phyloP scores from a whole-genome alignment of 2,888 invertebrate species.

The Aelia acuminata region DNA sequence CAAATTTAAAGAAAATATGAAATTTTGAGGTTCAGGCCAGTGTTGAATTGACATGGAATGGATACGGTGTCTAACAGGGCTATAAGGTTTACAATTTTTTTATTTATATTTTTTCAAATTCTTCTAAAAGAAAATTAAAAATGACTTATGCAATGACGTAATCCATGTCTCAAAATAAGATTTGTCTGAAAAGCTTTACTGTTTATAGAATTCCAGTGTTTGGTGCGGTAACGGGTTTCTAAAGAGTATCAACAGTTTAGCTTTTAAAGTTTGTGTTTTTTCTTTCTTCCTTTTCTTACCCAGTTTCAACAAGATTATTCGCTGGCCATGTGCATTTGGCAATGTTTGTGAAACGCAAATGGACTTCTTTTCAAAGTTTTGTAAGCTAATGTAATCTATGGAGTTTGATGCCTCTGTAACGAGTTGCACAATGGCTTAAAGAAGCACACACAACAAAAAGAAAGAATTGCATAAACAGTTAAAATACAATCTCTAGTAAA shows the following conservation, averaged over 20 bases:
- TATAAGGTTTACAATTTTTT: no score
- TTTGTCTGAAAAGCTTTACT: background rate
- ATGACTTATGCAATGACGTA: no score
- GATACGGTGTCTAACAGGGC: no score
- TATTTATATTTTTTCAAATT: no score
- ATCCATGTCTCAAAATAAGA: no score
- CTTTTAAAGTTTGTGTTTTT: background rate
- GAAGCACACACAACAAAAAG: background rate
- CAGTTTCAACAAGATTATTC: background rate
- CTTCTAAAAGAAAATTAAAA: no score
- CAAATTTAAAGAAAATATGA: no score
- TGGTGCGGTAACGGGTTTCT: background rate
- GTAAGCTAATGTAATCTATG: background rate
- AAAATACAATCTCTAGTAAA: background rate
- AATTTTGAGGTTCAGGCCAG: no score
- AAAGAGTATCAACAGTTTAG: background rate
- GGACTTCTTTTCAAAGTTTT: constrained; percentile 27
- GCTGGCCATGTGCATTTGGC: background rate
- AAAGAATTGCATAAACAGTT: background rate
- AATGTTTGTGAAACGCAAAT: constrained; percentile 33
- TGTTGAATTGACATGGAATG: no score
- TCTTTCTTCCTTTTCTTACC: background rate
- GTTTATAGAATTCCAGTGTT: background rate
- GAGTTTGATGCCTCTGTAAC: constrained; percentile 1
- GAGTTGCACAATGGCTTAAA: background rate